Conservation (phyloP, 2,113 vertebrate genomes). For the Burhinus oedicnemus region DNA sequence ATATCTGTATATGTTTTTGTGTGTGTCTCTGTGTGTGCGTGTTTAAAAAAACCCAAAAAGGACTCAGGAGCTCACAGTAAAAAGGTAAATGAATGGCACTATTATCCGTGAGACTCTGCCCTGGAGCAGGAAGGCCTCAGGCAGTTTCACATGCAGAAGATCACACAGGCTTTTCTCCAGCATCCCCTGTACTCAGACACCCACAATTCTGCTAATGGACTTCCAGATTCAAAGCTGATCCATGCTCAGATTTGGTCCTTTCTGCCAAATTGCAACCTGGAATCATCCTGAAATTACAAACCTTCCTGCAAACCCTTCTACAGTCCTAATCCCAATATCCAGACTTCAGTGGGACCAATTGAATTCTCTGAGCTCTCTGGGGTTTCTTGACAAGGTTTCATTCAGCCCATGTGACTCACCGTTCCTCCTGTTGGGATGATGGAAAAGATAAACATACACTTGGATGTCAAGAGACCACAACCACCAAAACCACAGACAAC, state of each 20-base stretch:
- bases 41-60: neutral
- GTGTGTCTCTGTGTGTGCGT: neutral
- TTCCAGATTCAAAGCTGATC: neutral
- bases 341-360: fast-evolving
- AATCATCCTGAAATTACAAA: neutral
- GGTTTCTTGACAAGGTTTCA: neutral
- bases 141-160: neutral
- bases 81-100: neutral
- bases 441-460: neutral
- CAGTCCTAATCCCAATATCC: neutral
- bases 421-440: neutral
- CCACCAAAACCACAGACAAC: neutral
- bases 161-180: neutral
- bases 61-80: neutral
- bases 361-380: neutral
- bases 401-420: neutral
- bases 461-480: neutral
- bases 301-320: neutral
- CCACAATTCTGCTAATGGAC: neutral
- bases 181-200: neutral
- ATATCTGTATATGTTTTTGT: neutral
- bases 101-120: neutral
- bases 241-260: neutral
- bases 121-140: neutral
- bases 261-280: neutral